Conservation (phyloP, 2,113 vertebrate species). For the Ammodytes dubius region DNA sequence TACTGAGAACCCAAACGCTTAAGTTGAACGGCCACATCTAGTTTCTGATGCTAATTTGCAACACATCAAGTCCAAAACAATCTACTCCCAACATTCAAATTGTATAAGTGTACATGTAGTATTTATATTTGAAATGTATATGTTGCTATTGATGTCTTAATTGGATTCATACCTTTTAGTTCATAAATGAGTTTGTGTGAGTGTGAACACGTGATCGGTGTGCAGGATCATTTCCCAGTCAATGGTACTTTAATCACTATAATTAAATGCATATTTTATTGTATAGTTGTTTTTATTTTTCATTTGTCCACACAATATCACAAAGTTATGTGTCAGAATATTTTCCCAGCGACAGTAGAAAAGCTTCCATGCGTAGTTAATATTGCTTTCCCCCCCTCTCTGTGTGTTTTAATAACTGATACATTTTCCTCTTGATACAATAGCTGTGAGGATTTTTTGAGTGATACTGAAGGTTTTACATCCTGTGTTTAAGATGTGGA, state of each 20-base stretch:
- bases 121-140: constrained; percentile 69
- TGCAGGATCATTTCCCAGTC: constrained; percentile 50
- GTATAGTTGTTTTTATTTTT: constrained; percentile 38
- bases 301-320: neutral
- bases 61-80: constrained; percentile 48
- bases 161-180: constrained; percentile 17
- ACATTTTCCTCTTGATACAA: neutral
- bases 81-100: constrained; percentile 30
- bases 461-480: neutral
- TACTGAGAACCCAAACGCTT: neutral
- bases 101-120: constrained; percentile 62
- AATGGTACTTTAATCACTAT: constrained; percentile 68
- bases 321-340: neutral
- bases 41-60: neutral
- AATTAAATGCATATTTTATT: constrained; percentile 84
- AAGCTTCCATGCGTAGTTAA: constrained; percentile 10
- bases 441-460: neutral
- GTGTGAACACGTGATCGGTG: constrained; percentile 45
- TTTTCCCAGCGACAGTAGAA: constrained; percentile 9
- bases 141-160: constrained; percentile 46
- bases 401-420: constrained; percentile 8
- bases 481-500: neutral
- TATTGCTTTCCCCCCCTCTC: neutral
- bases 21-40: neutral
- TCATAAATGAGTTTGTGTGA: constrained; percentile 55